Base-by-base conservation (phyloP, 1,140 invertebrate species). In the Calephelis nemesis region DNA sequence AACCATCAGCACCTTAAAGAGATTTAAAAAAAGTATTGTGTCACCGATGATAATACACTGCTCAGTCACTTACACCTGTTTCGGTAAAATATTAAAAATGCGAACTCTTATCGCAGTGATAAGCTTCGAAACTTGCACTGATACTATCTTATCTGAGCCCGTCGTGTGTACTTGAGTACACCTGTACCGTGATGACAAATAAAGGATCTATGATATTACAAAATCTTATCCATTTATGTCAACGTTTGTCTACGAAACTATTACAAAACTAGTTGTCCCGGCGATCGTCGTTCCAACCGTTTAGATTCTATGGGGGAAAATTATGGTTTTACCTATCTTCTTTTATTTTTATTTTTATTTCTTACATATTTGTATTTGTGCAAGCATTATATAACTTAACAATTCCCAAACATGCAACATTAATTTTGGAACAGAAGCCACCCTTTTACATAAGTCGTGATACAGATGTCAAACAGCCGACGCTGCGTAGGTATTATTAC, bases 391-490 rank as follows among this genome's bases (percentile, higher is more conserved):
- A 45, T 67, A n/a, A 60, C 4, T 30, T 40, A 12, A 60, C 11
- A 12, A 40, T 60, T 40, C 30, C 47, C 19, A 19, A 67, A 67
- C 12, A 67, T 67, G 65, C 47, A 42, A 54, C 15, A 50, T 45
- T 58, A 40, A 67, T 60, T 67, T 54, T 48, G 40, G 52, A 52
- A 68, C 69, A 70, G 68, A 47, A 74, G 69, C 67, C 62, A 76
- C 74, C 72, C 71, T 74, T 64, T 66, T 75, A 72, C 67, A 69
- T 71, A 63, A 66, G 67, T 68, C 67, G 50, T 47, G 75, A 72
- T 79, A 81, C 74, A 81, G 74, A 81, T 81, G 79, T 81, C 75
- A 81, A 74, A 74, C 79, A 76, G 75, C 68, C 71, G 73, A 74
- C 67, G 67, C 66, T 73, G 68, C 63, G 68, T 73, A n/a, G n/a